phyloP scores from a whole-genome alignment of 37 sponge, comb jelly and placozoan genomes.

The Amphimedon queenslandica region DNA sequence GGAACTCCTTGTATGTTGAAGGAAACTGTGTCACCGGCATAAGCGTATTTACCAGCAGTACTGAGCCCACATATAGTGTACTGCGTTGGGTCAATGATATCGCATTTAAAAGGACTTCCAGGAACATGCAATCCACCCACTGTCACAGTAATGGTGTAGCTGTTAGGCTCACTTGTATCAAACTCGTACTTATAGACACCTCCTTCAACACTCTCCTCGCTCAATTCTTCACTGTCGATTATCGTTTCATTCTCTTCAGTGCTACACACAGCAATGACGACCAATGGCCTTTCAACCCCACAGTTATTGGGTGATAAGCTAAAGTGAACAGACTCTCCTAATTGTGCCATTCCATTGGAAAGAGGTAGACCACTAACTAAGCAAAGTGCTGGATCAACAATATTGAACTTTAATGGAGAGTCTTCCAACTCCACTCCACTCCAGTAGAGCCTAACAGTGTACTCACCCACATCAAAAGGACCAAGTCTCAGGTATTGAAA shows the following conservation, averaged over 20 bases:
- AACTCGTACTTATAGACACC: neutral
- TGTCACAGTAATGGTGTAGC: conserved; percentile 24
- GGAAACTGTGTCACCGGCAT: conserved; percentile 50
- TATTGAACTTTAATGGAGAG: neutral
- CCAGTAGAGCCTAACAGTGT: conserved; percentile 42
- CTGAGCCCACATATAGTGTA: conserved; percentile 32
- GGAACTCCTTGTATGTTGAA: conserved; percentile 50
- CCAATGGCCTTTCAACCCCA: conserved; percentile 4
- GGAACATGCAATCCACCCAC: conserved; percentile 20
- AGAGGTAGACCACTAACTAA: neutral
- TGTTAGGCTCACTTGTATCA: conserved; percentile 3
- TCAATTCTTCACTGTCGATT: too few relatives aligned
- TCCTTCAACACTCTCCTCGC: neutral
- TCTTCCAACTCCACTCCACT: neutral
- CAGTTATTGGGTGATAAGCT: neutral
- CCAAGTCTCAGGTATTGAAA: conserved; percentile 47
- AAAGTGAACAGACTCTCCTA: neutral
- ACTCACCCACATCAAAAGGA: conserved; percentile 53
- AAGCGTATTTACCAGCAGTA: conserved; percentile 37
- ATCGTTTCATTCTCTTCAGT: neutral
- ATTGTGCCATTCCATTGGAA: neutral
- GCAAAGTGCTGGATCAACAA: neutral
- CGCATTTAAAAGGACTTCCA: conserved; percentile 52
- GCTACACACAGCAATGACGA: neutral
- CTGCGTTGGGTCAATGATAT: conserved; percentile 40